Evolutionary conservation across 2,888 invertebrate species (phyloP).

Genomic region (Macaria liturata): DNA sequence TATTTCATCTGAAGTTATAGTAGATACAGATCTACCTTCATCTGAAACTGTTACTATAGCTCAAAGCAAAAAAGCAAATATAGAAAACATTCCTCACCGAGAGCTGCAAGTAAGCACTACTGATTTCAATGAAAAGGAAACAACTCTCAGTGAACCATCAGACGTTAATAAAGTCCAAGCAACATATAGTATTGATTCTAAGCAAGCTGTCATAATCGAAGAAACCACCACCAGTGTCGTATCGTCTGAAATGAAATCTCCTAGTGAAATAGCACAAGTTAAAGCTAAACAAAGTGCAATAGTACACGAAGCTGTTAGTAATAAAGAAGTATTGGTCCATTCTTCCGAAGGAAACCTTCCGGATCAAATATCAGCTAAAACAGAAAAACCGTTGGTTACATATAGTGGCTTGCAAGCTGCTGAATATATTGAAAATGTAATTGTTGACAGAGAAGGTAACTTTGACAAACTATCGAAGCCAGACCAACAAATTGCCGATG

Average conservation of each 20-base stretch:
- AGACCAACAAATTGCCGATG: slow-evolving; percentile 65
- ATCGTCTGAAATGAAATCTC: slow-evolving; percentile 58
- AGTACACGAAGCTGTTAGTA: slow-evolving; percentile 82
- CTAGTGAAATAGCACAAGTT: slow-evolving; percentile 46
- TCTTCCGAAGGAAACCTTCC: slow-evolving; percentile 66
- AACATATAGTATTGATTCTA: slow-evolving; percentile 54
- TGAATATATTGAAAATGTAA: slow-evolving; percentile 79
- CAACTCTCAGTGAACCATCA: slow-evolving; percentile 36
- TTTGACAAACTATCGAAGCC: slow-evolving; percentile 63
- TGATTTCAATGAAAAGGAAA: slow-evolving; percentile 83
- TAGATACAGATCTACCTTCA: slow-evolving; percentile 64
- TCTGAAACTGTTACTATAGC: slow-evolving; percentile 31
- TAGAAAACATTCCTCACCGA: slow-evolving; percentile 79
- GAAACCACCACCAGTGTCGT: slow-evolving; percentile 75
- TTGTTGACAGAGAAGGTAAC: slow-evolving; percentile 83
- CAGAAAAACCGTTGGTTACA: slow-evolving; percentile 66
- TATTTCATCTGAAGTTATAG: slow-evolving; percentile 71
- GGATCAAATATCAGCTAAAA: slow-evolving; percentile 38
- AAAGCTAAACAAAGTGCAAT: slow-evolving; percentile 65
- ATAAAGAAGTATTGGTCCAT: slow-evolving; percentile 80
- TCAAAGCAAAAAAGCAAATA: slow-evolving; percentile 65
- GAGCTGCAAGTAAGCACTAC: slow-evolving; percentile 81
- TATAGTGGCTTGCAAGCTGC: slow-evolving; percentile 81
- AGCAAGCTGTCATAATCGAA: slow-evolving; percentile 75
- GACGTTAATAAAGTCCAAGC: slow-evolving; percentile 47